Conservation (phyloP, 2,113 vertebrate genomes). For the Falco punctatus region DNA sequence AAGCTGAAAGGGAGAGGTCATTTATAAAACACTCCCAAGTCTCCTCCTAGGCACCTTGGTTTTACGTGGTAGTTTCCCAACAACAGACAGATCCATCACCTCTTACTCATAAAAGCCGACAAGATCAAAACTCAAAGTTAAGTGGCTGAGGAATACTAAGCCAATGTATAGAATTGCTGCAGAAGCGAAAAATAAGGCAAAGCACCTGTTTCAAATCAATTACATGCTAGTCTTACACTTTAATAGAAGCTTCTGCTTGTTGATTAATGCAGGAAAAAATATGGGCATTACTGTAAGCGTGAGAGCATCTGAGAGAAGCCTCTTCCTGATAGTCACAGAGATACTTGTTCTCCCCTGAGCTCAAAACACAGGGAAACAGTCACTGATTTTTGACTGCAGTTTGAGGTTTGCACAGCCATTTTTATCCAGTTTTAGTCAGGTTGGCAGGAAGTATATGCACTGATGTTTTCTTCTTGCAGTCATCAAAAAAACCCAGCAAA, state of each 20-base stretch:
- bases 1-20: not conserved
- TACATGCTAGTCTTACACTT: not conserved
- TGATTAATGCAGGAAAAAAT: not conserved
- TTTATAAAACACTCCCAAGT: not conserved
- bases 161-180: not conserved
- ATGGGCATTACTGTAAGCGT: accelerated
- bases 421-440: not conserved
- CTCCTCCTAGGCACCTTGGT: not conserved
- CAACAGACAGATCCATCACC: not conserved
- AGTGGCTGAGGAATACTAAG: not conserved
- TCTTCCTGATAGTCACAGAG: not conserved
- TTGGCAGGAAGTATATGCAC: not conserved
- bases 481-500: not conserved
- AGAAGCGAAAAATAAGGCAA: not conserved
- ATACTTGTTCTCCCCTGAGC: not conserved
- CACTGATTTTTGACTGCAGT: not conserved
- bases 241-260: not conserved
- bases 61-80: not conserved
- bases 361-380: not conserved
- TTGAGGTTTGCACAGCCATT: not conserved
- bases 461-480: not conserved
- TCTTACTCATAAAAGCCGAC: not conserved
- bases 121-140: not conserved
- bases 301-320: not conserved
- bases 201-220: slow-evolving; percentile 23